A percentile compares a stretch with the other conserved stretches of the same genome.
phyloP scores from a whole-genome alignment of 2,113 vertebrate species.

The Strigops habroptila region DNA sequence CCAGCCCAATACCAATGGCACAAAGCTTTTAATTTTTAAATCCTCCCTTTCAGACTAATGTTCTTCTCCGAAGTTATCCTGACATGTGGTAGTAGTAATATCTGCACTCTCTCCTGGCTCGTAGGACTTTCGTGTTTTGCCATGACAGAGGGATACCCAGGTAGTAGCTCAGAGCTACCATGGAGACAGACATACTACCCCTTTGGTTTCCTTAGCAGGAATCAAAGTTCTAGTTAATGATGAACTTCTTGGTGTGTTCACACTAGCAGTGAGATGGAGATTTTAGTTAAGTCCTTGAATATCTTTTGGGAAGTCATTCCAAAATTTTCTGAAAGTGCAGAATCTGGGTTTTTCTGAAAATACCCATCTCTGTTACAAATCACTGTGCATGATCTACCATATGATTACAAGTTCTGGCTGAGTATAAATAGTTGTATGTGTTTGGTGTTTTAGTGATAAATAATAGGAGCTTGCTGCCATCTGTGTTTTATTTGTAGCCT shows the following conservation, averaged over 20 bases:
- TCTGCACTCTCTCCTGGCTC: background rate
- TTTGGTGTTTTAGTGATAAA: background rate
- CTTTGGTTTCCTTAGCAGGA: background rate
- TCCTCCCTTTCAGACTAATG: background rate
- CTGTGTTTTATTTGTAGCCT: background rate
- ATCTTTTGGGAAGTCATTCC: background rate
- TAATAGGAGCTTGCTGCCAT: constrained; percentile 10
- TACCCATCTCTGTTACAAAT: background rate
- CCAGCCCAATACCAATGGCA: background rate
- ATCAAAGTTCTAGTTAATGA: background rate
- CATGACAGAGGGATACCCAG: background rate
- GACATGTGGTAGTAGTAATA: background rate
- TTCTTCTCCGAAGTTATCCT: background rate
- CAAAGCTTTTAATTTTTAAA: background rate
- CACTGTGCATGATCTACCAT: background rate
- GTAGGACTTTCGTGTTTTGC: background rate
- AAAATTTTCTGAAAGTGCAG: background rate
- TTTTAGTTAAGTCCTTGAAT: background rate
- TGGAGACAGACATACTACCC: background rate
- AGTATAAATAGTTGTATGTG: background rate
- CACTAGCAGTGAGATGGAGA: background rate
- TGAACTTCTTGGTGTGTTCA: background rate
- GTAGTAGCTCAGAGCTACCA: background rate
- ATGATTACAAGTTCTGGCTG: background rate
- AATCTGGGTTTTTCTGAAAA: background rate